Conservation (phyloP, 2,113 vertebrate species). For the Hippocampus mohnikei region DNA sequence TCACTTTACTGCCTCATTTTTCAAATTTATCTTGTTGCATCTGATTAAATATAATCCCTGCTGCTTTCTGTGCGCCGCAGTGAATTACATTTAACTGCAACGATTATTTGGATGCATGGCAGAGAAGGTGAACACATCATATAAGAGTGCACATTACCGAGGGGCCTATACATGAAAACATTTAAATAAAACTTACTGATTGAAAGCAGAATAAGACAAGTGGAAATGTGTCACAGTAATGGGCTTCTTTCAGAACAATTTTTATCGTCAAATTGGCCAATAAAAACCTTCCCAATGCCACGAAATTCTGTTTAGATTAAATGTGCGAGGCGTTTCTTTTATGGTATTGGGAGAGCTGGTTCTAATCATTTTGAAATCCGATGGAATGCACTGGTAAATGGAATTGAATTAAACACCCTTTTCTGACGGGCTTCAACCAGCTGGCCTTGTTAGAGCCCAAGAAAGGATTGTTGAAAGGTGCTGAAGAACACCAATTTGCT, state of each 20-base stretch:
- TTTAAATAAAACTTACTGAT: constrained; percentile 10
- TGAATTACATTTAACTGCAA: constrained; percentile 23
- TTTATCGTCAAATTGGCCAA: constrained; percentile 42
- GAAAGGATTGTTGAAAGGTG: not conserved
- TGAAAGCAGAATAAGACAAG: constrained; percentile 27
- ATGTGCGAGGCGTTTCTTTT: constrained; percentile 48
- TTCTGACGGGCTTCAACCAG: constrained; percentile 3
- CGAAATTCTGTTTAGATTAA: constrained; percentile 53
- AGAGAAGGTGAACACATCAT: constrained; percentile 4
- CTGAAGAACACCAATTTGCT: constrained; percentile 3
- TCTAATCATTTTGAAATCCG: constrained; percentile 40
- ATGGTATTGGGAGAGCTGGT: constrained; percentile 36
- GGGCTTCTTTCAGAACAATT: constrained; percentile 30
- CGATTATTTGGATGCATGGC: not conserved
- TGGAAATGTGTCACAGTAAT: constrained; percentile 28
- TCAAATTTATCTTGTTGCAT: constrained; percentile 28
- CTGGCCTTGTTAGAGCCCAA: constrained; percentile 24
- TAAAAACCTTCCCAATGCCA: constrained; percentile 46
- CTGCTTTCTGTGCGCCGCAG: constrained; percentile 28
- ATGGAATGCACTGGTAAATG: constrained; percentile 48
- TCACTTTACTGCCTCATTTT: constrained; percentile 22
- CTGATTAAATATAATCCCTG: constrained; percentile 40
- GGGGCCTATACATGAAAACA: constrained; percentile 16
- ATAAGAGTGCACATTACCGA: constrained; percentile 21
- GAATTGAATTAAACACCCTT: constrained; percentile 22